phyloP scores from a whole-genome alignment of 64 coral and sea anemone species.

The Porites australiensis region DNA sequence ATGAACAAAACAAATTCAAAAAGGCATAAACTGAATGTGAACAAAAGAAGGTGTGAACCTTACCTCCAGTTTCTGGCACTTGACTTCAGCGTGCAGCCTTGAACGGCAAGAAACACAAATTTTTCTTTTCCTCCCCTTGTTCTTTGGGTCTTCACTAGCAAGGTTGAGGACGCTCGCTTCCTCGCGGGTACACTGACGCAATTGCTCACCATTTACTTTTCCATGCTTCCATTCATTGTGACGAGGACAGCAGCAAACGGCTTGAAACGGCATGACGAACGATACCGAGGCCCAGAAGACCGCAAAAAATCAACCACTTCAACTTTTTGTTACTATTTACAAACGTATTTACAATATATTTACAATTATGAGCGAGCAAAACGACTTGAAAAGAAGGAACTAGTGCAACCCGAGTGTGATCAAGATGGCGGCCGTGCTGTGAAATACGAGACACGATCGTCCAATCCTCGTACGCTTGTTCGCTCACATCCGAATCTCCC shows the following conservation, averaged over 20 bases:
- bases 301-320: not conserved
- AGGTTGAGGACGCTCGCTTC: not conserved
- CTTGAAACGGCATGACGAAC: conserved; percentile 6
- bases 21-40: conserved; percentile 15
- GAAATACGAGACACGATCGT: not conserved
- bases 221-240: conserved; percentile 17
- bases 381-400: not conserved
- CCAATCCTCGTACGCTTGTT: not conserved
- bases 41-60: not conserved
- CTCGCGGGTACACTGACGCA: not conserved
- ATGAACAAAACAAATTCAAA: not conserved
- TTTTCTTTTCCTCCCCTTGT: conserved; percentile 36
- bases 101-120: conserved; percentile 37
- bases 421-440: conserved; percentile 13
- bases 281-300: not conserved
- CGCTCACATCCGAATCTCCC: conserved; percentile 12
- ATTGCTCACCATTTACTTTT: not conserved
- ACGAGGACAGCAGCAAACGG: not conserved
- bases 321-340: conserved; percentile 12
- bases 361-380: conserved; percentile 12
- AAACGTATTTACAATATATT: conserved; percentile 11
- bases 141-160: conserved; percentile 17
- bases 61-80: not conserved
- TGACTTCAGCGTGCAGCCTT: not conserved
- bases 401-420: not conserved